These are phyloP conservation scores for Thomomys bottae DNA, from an alignment of 2,113 vertebrate genomes.

Conservation along the genomic window DNA sequence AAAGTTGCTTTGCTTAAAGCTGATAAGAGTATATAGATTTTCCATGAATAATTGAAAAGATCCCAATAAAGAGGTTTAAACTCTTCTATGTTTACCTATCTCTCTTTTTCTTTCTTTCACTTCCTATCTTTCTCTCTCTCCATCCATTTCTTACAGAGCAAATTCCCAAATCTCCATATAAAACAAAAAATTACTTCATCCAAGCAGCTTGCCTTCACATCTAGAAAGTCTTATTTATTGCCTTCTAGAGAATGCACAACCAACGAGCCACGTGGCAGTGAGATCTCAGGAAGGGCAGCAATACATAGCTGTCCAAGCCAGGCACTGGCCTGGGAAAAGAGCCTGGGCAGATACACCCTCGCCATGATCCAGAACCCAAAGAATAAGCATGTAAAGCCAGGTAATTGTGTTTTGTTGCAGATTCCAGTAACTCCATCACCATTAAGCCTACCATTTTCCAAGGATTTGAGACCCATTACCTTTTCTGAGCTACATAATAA, in stretches of 20 bases:
- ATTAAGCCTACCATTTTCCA: not conserved
- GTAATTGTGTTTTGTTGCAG: not conserved
- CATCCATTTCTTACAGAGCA: conserved; percentile 51
- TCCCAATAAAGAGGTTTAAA: conserved; percentile 65
- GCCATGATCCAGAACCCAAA: not conserved
- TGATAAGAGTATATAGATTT: conserved; percentile 69
- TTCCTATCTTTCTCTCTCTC: conserved; percentile 39
- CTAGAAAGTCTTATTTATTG: conserved; percentile 5
- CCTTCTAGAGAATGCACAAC: not conserved
- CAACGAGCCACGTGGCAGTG: not conserved
- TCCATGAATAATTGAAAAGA: conserved; percentile 74
- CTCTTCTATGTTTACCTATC: not conserved
- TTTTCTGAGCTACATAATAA: too few species aligned
- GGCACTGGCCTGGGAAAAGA: not conserved
- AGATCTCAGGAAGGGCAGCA: not conserved
- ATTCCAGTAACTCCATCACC: not conserved
- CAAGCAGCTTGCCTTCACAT: not conserved
- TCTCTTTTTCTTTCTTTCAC: conserved; percentile 47
- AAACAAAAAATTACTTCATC: conserved; percentile 14
- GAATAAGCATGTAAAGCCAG: not conserved
- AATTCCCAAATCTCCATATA: not conserved
- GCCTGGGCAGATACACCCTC: not conserved
- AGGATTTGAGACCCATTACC: too few species aligned
- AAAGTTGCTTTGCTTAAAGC: conserved; percentile 76
- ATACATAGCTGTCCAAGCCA: not conserved